A percentile compares a stretch with the other conserved stretches of the same genome.
Evolutionary conservation across 2,797 vertebrate genomes (phyloP).

Genomic region (Sebastes nivosus): DNA sequence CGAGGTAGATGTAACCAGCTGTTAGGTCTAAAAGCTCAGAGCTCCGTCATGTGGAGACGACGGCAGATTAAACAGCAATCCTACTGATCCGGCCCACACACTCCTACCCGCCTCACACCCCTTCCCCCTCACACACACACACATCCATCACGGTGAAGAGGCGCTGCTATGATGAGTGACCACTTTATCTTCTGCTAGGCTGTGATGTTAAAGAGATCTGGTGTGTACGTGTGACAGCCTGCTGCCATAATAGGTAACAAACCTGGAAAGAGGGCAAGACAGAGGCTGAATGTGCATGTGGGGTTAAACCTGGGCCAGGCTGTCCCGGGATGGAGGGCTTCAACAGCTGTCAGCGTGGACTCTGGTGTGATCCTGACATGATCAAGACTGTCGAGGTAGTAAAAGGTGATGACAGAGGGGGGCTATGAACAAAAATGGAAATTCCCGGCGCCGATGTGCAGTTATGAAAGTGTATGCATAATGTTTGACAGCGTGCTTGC

Average conservation of each 20-base stretch:
- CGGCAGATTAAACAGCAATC: slow-evolving; percentile 78
- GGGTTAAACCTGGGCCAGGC: slow-evolving; percentile 64
- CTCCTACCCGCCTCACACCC: background rate
- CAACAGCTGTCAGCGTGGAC: slow-evolving; percentile 28
- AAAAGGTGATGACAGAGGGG: slow-evolving; percentile 1
- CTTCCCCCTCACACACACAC: slow-evolving; percentile 24
- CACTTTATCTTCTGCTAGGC: slow-evolving; percentile 43
- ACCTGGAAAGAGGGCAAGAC: slow-evolving; percentile 21
- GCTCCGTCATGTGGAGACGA: slow-evolving; percentile 53
- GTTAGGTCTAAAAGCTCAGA: slow-evolving; percentile 61
- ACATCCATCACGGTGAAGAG: slow-evolving; percentile 36
- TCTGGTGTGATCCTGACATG: slow-evolving; percentile 26
- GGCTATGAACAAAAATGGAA: background rate
- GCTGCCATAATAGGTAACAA: slow-evolving; percentile 53
- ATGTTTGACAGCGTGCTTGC: slow-evolving; percentile 40
- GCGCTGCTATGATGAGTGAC: slow-evolving; percentile 33
- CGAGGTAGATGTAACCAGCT: slow-evolving; percentile 58
- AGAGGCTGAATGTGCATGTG: background rate
- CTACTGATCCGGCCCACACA: slow-evolving; percentile 69
- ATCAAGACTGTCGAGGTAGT: slow-evolving; percentile 10
- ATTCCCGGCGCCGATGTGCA: background rate
- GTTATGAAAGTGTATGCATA: slow-evolving; percentile 7
- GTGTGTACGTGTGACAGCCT: slow-evolving; percentile 22
- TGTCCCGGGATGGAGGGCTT: slow-evolving; percentile 26
- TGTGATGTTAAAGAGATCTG: slow-evolving; percentile 41